Base-by-base conservation (phyloP, 1,140 invertebrate species). In the Lordiphosa mommai region DNA sequence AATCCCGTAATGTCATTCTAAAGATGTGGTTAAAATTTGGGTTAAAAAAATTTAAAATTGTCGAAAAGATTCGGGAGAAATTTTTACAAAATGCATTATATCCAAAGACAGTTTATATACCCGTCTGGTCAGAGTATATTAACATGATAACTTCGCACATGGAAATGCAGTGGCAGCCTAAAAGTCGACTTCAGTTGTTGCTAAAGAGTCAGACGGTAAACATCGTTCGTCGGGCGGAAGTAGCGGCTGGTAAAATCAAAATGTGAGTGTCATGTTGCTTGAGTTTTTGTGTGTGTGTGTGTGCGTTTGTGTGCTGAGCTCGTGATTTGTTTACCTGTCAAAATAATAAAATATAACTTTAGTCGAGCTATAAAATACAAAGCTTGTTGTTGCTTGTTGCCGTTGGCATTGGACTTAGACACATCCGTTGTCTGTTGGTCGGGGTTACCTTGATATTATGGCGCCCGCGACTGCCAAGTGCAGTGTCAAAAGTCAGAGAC, bases 321-420 rank as follows among this genome's bases (percentile, higher is more conserved):
- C 51, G 76, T 84, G 79, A 84, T 84, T 84, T 84, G 77, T 84
- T 84, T 84, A 84, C 79, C 59, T 85, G 79, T 85, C 79, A 85
- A 84, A 84, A 85, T 84, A 85, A 84, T 85, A 84, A 84, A 84
- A 84, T 85, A 84, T 79, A 82, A 84, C 61, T 84, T 84, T 84
- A 73, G 70, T 82, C 71, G 68, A 74, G 74, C 65, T 71, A 61
- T 72, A 82, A 82, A 74, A 74, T 76, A 71, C 63, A 74, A 52
- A 53, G 30, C 40, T 46, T 48, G 27, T 55, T 40, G 44, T 36
- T 59, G 48, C 14, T 52, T 68, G 73, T 79, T 77, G 73, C 63
- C 65, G 55, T 72, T 79, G 70, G 76, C 76, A 80, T 82, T 80
- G 74, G 64, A 37, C 37, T 56, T 38, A 27, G 44, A 32, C 32